A percentile compares a stretch with the other conserved stretches of the same genome.
phyloP scores from a whole-genome alignment of 2,797 vertebrate genomes.

The Gastrophryne carolinensis region DNA sequence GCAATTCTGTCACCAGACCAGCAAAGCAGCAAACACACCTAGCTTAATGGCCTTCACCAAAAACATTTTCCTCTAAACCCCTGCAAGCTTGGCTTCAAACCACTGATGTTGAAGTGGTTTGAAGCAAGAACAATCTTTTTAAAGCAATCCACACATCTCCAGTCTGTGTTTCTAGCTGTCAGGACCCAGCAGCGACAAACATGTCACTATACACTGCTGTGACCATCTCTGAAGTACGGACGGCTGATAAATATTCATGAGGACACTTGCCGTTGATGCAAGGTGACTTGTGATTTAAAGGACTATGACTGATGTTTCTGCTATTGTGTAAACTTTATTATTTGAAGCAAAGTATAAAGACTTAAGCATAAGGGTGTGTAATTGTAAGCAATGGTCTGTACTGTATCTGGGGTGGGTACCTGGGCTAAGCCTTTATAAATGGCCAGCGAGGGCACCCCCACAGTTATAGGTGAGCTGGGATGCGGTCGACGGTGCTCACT shows the following conservation, averaged over 20 bases:
- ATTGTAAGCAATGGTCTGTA: too few relatives aligned
- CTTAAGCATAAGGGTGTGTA: too few relatives aligned
- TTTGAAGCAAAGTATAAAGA: background rate
- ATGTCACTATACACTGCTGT: constrained; percentile 9
- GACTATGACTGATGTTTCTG: background rate
- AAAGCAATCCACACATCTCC: constrained; percentile 12
- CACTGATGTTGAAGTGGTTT: constrained; percentile 20
- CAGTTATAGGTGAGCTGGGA: too few relatives aligned
- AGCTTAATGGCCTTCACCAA: constrained; percentile 24
- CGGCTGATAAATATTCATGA: constrained; percentile 35
- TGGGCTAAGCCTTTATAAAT: too few relatives aligned
- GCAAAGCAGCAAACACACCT: constrained; percentile 4
- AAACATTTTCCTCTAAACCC: constrained; percentile 7
- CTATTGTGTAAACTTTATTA: background rate
- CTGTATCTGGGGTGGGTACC: too few relatives aligned
- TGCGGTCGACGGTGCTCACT: too few relatives aligned
- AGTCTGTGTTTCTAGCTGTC: constrained; percentile 31
- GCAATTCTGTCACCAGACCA: constrained; percentile 18
- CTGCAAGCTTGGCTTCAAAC: background rate
- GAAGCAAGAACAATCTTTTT: background rate
- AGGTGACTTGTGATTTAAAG: constrained; percentile 22
- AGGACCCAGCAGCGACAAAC: constrained; percentile 25
- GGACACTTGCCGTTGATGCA: constrained; percentile 25
- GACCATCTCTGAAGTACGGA: constrained; percentile 10
- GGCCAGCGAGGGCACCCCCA: too few relatives aligned